Conservation (phyloP, 2,113 vertebrate species). For the Poeciliopsis prolifica region DNA sequence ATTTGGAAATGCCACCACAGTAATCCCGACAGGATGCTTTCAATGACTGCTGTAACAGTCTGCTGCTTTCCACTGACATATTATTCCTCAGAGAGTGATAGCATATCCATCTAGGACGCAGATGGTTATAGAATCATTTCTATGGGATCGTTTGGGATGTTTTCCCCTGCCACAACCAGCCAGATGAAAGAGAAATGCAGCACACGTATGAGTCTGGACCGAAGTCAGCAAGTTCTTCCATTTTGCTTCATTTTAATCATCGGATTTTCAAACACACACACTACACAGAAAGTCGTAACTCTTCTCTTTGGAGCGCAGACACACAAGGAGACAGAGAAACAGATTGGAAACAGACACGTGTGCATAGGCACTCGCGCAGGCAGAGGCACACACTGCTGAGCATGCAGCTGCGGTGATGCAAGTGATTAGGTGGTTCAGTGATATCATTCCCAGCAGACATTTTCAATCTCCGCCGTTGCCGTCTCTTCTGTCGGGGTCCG, state of each 20-base stretch:
- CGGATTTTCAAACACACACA: constrained; percentile 48
- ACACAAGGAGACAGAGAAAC: constrained; percentile 39
- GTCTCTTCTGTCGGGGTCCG: constrained; percentile 63
- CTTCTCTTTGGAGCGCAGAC: constrained; percentile 35
- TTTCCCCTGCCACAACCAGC: background rate
- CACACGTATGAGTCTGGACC: constrained; percentile 30
- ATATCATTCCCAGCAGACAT: constrained; percentile 77
- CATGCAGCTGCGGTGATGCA: constrained; percentile 81
- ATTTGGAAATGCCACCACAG: constrained; percentile 50
- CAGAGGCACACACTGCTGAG: constrained; percentile 65
- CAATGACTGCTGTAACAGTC: constrained; percentile 11
- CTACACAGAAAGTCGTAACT: constrained; percentile 32
- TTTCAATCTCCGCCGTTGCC: constrained; percentile 68
- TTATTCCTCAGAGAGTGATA: constrained; percentile 34
- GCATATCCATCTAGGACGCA: constrained; percentile 21
- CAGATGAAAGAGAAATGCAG: background rate
- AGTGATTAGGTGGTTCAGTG: constrained; percentile 76
- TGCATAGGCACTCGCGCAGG: constrained; percentile 7
- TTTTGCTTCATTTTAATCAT: constrained; percentile 36
- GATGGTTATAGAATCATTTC: constrained; percentile 18
- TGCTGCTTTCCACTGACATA: constrained; percentile 43
- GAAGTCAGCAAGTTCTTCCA: constrained; percentile 27
- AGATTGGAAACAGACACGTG: constrained; percentile 60
- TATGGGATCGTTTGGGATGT: background rate
- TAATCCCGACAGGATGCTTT: constrained; percentile 37